Conservation (phyloP, 2,113 vertebrate species). For the Varanus salvator region DNA sequence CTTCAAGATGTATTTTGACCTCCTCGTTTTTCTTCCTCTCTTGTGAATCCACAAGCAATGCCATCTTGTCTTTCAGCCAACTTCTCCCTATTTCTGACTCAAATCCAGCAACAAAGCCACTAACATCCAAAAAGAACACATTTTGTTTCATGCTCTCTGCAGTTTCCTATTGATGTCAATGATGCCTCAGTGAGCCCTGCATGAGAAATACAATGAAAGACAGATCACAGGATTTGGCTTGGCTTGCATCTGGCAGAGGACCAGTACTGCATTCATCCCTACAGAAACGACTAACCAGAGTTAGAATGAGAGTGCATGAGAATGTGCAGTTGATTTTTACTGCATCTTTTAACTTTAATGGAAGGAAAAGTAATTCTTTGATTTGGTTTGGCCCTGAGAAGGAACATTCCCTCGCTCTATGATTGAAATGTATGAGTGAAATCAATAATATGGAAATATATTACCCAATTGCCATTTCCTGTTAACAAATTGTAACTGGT, state of each 20-base stretch:
- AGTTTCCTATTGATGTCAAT: neutral
- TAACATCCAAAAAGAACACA: neutral
- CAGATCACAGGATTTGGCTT: conserved; percentile 42
- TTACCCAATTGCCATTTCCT: neutral
- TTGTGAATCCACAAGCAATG: neutral
- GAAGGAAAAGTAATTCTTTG: neutral
- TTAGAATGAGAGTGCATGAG: conserved; percentile 28
- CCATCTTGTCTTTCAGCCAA: conserved; percentile 8
- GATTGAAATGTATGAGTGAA: neutral
- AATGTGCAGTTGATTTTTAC: conserved; percentile 35
- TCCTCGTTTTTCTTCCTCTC: neutral
- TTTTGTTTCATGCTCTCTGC: conserved; percentile 31
- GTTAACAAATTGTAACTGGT: neutral
- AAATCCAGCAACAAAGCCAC: conserved; percentile 11
- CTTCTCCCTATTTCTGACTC: neutral
- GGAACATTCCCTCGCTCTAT: neutral
- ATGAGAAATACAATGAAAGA: conserved; percentile 22
- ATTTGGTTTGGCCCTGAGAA: conserved; percentile 19
- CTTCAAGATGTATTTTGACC: neutral
- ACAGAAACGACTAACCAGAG: neutral
- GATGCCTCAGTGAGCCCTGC: conserved; percentile 28
- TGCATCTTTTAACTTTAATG: neutral
- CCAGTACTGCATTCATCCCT: neutral
- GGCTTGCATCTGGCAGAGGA: conserved; percentile 31
- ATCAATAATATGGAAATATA: neutral